Base-by-base conservation (phyloP, 2,888 invertebrate species). In the Drosophila putrida region DNA sequence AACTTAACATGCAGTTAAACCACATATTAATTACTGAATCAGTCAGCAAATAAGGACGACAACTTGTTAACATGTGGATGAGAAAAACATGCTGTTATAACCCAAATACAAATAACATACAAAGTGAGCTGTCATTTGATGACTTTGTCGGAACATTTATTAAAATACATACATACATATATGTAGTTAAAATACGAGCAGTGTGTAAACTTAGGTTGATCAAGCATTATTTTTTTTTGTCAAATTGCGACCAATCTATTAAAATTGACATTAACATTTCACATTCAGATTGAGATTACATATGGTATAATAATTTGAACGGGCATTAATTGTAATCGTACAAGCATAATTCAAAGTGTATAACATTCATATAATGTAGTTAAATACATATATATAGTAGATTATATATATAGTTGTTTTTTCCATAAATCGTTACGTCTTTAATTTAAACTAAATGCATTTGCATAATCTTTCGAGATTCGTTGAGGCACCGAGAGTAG, bases 81-180 rank as follows among this genome's bases (percentile, higher is more conserved):
- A 13, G 11, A 50, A 9, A 9, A n/a, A 11, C 25, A 50, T 11
- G 9, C 20, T 28, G 28, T 20, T 11, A 4, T 15, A n/a, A 43
- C 20, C 6, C 5, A 11, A 8, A 27, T 44, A 8, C 27, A 8
- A 31, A n/a, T 4, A 6, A 28, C 28, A 47, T 10, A 15, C 20
- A 36, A 46, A 11, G 13, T 35, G 35, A 25, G 8, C n/a, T 35
- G 8, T 31, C 20, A 35, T 35, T 49, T 8, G n/a, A 49, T 31
- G 39, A 39, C 38, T 9, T 31, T 31, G 11, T 15, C 25, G 49
- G 20, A 50, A n/a, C 49, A 25, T 67, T 73, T 67, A 62, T 47
- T 73, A 35, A 74, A 62, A 72, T 57, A 51, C 60, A 64, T 61
- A 57, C 28, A 43, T 46, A 73, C 57, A 72, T 57, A 51, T 55